Evolutionary conservation across 2,888 invertebrate genomes (phyloP), one percentile per base, ranked within the genome.

Genomic region (Strigamia maritima): DNA sequence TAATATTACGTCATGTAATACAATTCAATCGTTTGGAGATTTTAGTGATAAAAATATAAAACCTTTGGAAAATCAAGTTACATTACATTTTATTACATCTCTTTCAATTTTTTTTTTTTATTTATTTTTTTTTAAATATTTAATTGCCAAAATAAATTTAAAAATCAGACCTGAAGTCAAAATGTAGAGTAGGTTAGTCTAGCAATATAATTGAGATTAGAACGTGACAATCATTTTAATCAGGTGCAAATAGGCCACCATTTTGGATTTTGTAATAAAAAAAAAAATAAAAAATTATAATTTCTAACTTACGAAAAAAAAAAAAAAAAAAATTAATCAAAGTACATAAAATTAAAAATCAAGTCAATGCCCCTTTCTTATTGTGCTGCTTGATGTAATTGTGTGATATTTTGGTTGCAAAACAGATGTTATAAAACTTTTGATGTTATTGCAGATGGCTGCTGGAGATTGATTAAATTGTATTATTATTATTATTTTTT

Each of bases 201-300:
- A 19, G 70, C 28, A 70, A 70, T 70, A 12, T 70, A 70, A 70
- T 70, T 70, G 70, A 70, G 70, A 70, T 70, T 70, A 70, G 28
- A 70, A 70, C 70, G 70, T 70, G 70, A 35, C 54, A 35, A 24
- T 14, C 12, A 16, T 79, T 44, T 35, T 14, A 35, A 76, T 70
- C 22, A 40, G n/a, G 78, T 77, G n/a, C 81, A 83, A 82, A 82
- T 38, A 82, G 82, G 78, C 79, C 80, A 74, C 77, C 75, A 54
- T 38, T 49, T 31, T 44, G 49, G 3, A 70, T 16, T 44, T 74
- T 38, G n/a, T n/a, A n/a, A n/a, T 38, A 8, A 19, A n/a, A n/a
- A 12, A 26, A 14, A 26, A 70, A 70, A 70, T 28, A 70, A 70
- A 70, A 8, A 19, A 8, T 19, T 54, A 8, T 54, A 19, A 54